These are phyloP conservation scores for Glyptemys insculpta DNA, from an alignment of 2,797 vertebrate genomes.

Conservation along the genomic window DNA sequence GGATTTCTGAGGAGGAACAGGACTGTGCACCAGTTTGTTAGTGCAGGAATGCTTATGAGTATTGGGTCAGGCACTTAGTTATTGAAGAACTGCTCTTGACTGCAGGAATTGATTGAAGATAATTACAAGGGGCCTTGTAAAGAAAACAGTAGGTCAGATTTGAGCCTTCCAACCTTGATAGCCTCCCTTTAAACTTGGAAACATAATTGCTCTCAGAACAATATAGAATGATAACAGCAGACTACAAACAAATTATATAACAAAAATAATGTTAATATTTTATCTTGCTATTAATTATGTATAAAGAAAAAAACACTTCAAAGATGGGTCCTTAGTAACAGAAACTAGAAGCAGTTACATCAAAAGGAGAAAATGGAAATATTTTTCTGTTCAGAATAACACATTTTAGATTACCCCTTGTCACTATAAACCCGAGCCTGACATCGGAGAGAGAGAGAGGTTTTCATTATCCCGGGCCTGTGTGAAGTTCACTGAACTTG, in stretches of 20 bases:
- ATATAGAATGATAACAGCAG: neutral
- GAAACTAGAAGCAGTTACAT: neutral
- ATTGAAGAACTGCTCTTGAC: neutral
- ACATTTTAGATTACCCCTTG: neutral
- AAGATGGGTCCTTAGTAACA: neutral
- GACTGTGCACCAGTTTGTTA: neutral
- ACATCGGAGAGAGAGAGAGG: neutral
- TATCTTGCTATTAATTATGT: neutral
- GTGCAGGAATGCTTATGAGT: neutral
- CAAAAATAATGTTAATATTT: neutral
- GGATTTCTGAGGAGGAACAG: neutral
- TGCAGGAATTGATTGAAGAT: neutral
- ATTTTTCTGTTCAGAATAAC: neutral
- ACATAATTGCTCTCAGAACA: neutral
- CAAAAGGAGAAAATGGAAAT: neutral
- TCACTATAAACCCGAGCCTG: no score
- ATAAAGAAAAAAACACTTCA: neutral
- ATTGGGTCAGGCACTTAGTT: neutral
- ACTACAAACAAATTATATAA: neutral
- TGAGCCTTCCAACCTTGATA: neutral
- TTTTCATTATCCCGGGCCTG: neutral
- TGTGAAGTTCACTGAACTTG: neutral
- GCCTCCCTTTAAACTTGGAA: neutral
- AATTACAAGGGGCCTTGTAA: neutral
- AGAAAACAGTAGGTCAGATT: neutral